Evolutionary conservation across 2,888 invertebrate species (phyloP).

Genomic region (Ecliptopera silaceata): DNA sequence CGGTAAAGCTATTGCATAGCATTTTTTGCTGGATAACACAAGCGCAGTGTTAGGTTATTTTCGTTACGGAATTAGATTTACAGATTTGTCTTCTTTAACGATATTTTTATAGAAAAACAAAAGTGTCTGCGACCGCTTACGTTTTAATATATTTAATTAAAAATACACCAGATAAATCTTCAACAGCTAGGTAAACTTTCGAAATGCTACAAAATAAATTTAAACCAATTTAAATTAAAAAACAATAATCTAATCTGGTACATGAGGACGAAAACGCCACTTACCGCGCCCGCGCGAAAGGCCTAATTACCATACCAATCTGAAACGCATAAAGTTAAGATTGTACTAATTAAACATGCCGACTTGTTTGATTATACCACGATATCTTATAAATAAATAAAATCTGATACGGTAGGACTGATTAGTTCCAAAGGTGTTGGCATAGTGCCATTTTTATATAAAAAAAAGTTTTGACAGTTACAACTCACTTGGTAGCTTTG

Average conservation of each 20-base stretch:
- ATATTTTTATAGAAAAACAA: too few species aligned
- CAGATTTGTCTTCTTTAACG: too few species aligned
- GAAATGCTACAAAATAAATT: slow-evolving; percentile 11
- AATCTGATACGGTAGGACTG: slow-evolving; percentile 23
- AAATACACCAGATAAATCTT: not conserved
- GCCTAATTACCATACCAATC: slow-evolving; percentile 77
- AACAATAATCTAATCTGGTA: slow-evolving; percentile 65
- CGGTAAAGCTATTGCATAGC: too few species aligned
- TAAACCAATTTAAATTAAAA: slow-evolving; percentile 44
- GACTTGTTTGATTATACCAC: slow-evolving; percentile 24
- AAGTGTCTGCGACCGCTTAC: too few species aligned
- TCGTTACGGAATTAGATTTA: too few species aligned
- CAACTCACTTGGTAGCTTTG: too few species aligned
- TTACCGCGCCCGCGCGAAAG: slow-evolving; percentile 57
- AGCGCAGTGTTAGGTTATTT: too few species aligned
- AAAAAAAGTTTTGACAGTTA: not conserved
- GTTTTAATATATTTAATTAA: not conserved
- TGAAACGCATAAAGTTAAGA: slow-evolving; percentile 76
- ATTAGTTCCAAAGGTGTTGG: slow-evolving; percentile 8
- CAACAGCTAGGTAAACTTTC: slow-evolving; percentile 18
- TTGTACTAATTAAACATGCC: slow-evolving; percentile 70
- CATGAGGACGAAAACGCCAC: slow-evolving; percentile 77
- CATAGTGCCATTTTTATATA: not conserved
- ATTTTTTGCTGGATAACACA: too few species aligned
- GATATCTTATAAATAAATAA: slow-evolving; percentile 26